These are phyloP conservation scores for Lagocephalus sceleratus DNA, from an alignment of 2,797 vertebrate species.

Conservation along the genomic window DNA sequence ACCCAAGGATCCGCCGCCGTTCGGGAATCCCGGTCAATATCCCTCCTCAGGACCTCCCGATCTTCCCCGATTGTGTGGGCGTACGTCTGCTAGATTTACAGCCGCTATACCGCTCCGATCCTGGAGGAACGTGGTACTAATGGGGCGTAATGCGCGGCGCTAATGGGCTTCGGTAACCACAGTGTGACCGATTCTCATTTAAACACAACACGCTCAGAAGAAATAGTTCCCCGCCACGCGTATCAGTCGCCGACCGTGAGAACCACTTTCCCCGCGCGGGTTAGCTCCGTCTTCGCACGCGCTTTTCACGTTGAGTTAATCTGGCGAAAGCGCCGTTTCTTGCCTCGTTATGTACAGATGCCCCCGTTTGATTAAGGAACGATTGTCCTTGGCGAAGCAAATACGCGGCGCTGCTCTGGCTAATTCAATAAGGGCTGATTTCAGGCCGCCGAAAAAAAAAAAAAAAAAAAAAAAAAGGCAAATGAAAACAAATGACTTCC, in stretches of 20 bases:
- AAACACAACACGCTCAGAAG: conserved; percentile 16
- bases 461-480: no score
- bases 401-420: background rate
- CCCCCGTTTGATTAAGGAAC: background rate
- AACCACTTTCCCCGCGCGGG: no score
- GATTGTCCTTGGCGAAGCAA: background rate
- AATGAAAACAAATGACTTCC: background rate
- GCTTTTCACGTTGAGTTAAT: no score
- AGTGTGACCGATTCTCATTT: conserved; percentile 21
- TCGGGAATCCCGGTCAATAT: no score
- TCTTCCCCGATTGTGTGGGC: no score
- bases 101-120: conserved; percentile 14
- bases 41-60: no score
- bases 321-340: background rate
- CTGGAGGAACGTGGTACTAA: conserved; percentile 28
- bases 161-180: conserved; percentile 39
- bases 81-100: no score
- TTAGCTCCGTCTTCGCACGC: no score
- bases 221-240: conserved; percentile 7
- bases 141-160: conserved; percentile 24
- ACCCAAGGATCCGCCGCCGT: no score
- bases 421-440: background rate
- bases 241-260: background rate
- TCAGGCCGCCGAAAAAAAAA: no score
- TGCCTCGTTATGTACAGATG: background rate